phyloP scores from a whole-genome alignment of 2,113 vertebrate genomes.

The Alexandromys fortis region DNA sequence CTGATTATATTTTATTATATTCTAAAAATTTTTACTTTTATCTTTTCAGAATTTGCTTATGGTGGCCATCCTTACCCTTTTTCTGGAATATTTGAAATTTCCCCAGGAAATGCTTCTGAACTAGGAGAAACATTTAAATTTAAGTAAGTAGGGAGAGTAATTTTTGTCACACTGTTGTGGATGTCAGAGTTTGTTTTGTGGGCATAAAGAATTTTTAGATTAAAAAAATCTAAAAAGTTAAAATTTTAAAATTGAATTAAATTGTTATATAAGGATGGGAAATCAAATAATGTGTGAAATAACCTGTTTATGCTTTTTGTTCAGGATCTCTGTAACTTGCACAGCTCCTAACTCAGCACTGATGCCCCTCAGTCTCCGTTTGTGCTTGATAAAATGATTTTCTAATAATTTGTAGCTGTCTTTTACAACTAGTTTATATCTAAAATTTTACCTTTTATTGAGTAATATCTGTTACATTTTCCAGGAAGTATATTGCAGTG shows the following conservation, averaged over 20 bases:
- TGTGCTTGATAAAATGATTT: background rate
- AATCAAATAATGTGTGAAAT: conserved; percentile 1
- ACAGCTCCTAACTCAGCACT: background rate
- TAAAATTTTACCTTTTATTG: conserved; percentile 40
- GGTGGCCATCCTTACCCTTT: conserved; percentile 99
- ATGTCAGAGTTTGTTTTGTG: conserved; percentile 56
- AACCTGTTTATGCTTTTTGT: background rate
- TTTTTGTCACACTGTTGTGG: conserved; percentile 69
- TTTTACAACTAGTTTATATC: background rate
- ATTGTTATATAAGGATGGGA: background rate
- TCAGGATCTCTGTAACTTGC: background rate
- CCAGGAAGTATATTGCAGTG: background rate
- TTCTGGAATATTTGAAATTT: conserved; percentile 99
- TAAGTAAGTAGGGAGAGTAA: conserved; percentile 91
- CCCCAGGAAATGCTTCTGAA: conserved; percentile 96
- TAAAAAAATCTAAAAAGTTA: conserved; percentile 31
- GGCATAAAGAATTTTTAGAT: conserved; percentile 15
- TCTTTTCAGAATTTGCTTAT: conserved; percentile 97
- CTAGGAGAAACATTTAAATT: conserved; percentile 99
- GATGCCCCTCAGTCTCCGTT: background rate
- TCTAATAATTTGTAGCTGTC: background rate
- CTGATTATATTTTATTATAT: conserved; percentile 58
- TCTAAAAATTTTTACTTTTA: conserved; percentile 82
- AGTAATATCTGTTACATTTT: background rate
- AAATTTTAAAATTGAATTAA: conserved; percentile 11